Evolutionary conservation across 2,888 invertebrate species (phyloP).

Genomic region (Ametastegia equiseti): DNA sequence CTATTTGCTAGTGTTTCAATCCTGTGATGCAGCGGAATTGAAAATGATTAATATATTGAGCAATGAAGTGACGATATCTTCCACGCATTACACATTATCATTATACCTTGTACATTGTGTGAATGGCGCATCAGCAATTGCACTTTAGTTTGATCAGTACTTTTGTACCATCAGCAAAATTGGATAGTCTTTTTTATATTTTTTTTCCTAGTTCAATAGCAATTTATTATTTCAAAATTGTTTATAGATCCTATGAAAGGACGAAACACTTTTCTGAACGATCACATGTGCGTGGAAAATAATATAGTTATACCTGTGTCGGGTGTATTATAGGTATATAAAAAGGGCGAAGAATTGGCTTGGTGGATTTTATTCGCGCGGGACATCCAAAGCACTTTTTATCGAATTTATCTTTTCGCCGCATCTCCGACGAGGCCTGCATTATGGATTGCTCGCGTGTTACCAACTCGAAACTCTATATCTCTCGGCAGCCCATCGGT

Average conservation of each 20-base stretch:
- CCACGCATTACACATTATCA: not conserved
- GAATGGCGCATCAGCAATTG: not conserved
- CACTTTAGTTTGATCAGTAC: not conserved
- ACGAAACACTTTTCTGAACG: not conserved
- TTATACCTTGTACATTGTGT: too few relatives aligned
- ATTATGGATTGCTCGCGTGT: constrained; percentile 75
- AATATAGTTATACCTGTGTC: not conserved
- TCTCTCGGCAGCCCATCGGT: not conserved
- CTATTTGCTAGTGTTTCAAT: not conserved
- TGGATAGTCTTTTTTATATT: not conserved
- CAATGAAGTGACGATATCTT: not conserved
- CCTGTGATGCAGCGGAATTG: not conserved
- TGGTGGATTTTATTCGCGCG: constrained; percentile 22
- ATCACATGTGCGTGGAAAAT: not conserved
- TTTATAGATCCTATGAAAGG: not conserved
- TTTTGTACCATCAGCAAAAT: not conserved
- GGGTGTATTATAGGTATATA: not conserved
- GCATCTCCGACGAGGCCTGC: constrained; percentile 70
- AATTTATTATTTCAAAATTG: too few relatives aligned
- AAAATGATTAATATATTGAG: not conserved
- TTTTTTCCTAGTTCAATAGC: not conserved
- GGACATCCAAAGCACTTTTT: constrained; percentile 50
- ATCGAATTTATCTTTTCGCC: constrained; percentile 70
- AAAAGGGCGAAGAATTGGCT: not conserved
- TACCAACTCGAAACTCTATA: constrained; percentile 52